phyloP scores from a whole-genome alignment of 2,113 vertebrate species.

The Chionodraco myersi region DNA sequence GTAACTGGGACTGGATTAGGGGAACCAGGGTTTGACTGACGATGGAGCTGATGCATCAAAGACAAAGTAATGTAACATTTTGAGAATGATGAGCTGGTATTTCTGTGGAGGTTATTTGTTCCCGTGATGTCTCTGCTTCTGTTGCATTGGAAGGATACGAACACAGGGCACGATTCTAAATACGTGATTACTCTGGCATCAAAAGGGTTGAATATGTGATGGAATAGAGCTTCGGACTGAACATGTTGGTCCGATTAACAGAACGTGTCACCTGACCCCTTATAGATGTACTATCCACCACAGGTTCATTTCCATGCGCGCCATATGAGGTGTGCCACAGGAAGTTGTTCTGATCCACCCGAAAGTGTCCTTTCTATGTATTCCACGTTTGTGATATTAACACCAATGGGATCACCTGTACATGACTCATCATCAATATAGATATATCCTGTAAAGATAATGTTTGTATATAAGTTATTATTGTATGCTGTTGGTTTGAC shows the following conservation, averaged over 20 bases:
- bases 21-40: not conserved
- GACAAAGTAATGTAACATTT: no score
- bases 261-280: not conserved
- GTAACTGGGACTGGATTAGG: not conserved
- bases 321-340: slow-evolving; percentile 9
- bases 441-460: slow-evolving; percentile 65
- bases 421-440: slow-evolving; percentile 57
- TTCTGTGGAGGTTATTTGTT: no score
- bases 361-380: slow-evolving; percentile 62
- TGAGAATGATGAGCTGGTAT: no score
- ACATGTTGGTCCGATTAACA: not conserved
- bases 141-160: no score
- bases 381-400: slow-evolving; percentile 42
- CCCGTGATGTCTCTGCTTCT: no score
- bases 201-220: not conserved
- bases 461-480: slow-evolving; percentile 77
- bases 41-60: no score
- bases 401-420: slow-evolving; percentile 49
- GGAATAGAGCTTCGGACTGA: not conserved
- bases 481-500: slow-evolving; percentile 68
- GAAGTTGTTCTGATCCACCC: slow-evolving; percentile 48
- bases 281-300: not conserved
- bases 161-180: no score
- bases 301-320: slow-evolving; percentile 28
- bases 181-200: no score